These are phyloP conservation scores for Micropoecilia bifurca DNA, from an alignment of 2,797 vertebrate species.

Conservation along the genomic window DNA sequence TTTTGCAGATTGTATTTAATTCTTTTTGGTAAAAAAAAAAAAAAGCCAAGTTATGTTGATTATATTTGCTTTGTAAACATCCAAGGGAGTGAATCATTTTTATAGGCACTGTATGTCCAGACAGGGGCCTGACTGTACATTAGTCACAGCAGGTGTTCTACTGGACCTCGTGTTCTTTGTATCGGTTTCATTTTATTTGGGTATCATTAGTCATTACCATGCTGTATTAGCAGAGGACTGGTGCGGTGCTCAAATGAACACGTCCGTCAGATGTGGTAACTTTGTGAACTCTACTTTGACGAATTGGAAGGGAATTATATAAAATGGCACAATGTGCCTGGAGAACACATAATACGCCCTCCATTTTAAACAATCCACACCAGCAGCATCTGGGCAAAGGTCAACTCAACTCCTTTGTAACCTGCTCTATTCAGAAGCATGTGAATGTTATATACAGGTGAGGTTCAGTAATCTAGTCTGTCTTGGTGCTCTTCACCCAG, in stretches of 20 bases:
- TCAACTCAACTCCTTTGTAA: slow-evolving; percentile 1
- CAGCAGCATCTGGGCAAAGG: background rate
- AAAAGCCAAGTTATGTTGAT: background rate
- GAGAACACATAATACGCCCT: background rate
- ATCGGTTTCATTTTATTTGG: background rate
- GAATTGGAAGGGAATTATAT: background rate
- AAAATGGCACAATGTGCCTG: background rate
- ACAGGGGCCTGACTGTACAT: background rate
- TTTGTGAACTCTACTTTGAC: background rate
- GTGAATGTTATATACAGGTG: background rate
- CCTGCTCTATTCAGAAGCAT: background rate
- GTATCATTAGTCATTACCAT: background rate
- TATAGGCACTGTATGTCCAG: background rate
- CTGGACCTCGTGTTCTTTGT: background rate
- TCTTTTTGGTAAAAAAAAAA: no score
- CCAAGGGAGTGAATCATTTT: background rate
- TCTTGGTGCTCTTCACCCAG: background rate
- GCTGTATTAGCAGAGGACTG: background rate
- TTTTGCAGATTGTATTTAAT: background rate
- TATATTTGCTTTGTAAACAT: background rate
- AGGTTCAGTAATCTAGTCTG: background rate
- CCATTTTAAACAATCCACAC: background rate
- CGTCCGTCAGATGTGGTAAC: background rate
- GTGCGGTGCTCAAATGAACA: background rate
- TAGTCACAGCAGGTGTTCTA: background rate